These are phyloP conservation scores for Epinephelus moara DNA, from an alignment of 2,113 vertebrate species.

Conservation along the genomic window DNA sequence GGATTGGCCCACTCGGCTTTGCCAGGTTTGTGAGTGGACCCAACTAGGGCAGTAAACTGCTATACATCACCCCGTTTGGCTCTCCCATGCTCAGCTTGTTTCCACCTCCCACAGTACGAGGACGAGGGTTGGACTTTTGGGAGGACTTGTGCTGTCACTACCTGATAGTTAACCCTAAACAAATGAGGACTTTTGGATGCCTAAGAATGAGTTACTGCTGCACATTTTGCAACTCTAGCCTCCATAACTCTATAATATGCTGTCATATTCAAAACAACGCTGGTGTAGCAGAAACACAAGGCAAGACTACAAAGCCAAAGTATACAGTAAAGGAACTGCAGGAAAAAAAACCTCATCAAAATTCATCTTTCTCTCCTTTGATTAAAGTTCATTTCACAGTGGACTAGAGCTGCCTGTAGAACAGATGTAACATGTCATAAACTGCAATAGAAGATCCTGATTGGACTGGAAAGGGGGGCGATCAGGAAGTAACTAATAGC, in stretches of 20 bases:
- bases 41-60: neutral
- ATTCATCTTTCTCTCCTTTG: neutral
- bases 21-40: slow-evolving; percentile 2
- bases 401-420: neutral
- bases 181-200: slow-evolving; percentile 16
- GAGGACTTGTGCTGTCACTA: slow-evolving; percentile 28
- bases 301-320: neutral
- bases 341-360: neutral
- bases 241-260: neutral
- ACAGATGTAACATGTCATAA: neutral
- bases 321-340: neutral
- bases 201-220: slow-evolving; percentile 13
- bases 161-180: slow-evolving; percentile 19
- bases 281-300: neutral
- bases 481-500: neutral
- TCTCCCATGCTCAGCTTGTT: neutral
- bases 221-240: neutral
- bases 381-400: neutral
- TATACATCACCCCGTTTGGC: slow-evolving; percentile 16
- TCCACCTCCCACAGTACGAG: slow-evolving; percentile 5
- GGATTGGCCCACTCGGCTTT: neutral
- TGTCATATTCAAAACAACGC: neutral
- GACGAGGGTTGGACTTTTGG: neutral
- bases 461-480: neutral
- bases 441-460: neutral